Evolutionary conservation across 1,140 invertebrate genomes (phyloP).

Genomic region (Aphelenchoides avenae): DNA sequence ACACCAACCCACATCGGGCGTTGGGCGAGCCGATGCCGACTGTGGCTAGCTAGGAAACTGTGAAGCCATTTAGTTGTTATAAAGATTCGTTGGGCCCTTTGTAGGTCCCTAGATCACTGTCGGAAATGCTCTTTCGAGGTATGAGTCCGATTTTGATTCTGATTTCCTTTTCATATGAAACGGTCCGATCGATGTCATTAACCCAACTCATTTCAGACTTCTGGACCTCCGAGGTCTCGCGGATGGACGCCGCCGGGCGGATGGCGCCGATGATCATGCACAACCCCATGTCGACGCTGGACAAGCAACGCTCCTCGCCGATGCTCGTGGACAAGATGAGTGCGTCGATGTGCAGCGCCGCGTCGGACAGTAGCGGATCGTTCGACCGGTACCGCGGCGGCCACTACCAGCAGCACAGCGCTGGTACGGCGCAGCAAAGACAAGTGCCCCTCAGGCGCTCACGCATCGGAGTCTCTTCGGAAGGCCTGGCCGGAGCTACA

Average conservation of each 20-base stretch:
- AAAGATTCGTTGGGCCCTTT: neutral
- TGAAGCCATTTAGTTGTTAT: conserved; percentile 19
- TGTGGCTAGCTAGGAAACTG: no score
- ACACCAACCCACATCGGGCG: no score
- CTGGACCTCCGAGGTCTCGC: conserved; percentile 19
- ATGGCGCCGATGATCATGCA: conserved; percentile 16
- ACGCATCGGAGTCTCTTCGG: neutral
- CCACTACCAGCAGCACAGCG: neutral
- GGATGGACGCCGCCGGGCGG: neutral
- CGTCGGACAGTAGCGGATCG: neutral
- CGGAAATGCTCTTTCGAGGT: no score
- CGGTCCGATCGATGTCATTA: no score
- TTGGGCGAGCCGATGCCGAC: no score
- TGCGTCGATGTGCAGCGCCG: neutral
- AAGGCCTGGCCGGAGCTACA: no score
- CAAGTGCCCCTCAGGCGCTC: neutral
- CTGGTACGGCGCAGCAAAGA: conserved; percentile 5
- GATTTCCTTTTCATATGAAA: no score
- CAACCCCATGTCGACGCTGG: neutral
- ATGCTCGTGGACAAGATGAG: neutral
- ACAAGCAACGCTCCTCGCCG: conserved; percentile 1
- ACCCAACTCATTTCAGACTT: conserved; percentile 21
- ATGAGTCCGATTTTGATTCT: neutral
- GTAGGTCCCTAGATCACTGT: neutral
- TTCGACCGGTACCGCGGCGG: no score